Evolutionary conservation across 2,113 vertebrate genomes (phyloP).

Genomic region (Eptesicus fuscus): DNA sequence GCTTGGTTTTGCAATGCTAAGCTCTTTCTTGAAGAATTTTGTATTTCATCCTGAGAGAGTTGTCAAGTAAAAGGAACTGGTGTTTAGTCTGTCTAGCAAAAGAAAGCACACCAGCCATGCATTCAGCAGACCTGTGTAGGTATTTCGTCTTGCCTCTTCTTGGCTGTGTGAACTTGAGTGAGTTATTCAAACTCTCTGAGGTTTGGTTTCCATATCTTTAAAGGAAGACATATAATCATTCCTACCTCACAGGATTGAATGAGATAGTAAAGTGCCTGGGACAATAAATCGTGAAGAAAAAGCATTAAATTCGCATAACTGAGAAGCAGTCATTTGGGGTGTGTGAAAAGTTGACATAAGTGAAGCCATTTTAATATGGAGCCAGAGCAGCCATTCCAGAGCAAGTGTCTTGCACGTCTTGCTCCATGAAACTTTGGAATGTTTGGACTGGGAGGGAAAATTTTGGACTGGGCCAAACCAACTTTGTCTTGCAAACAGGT

Average conservation of each 20-base stretch:
- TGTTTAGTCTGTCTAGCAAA: not conserved
- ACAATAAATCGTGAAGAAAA: not conserved
- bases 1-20: constrained; percentile 40
- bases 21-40: constrained; percentile 49
- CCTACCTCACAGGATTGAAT: not conserved
- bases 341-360: not conserved
- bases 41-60: constrained; percentile 27
- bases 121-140: not conserved
- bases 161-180: not conserved
- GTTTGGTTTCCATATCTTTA: not conserved
- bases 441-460: not conserved
- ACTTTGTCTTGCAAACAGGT: not conserved
- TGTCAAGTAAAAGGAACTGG: not conserved
- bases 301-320: not conserved
- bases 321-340: not conserved
- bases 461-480: not conserved
- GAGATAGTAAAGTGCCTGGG: not conserved
- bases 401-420: not conserved
- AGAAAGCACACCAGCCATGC: not conserved
- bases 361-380: not conserved
- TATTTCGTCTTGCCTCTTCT: not conserved
- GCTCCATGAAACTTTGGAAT: not conserved
- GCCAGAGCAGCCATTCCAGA: not conserved
- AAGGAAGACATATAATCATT: not conserved
- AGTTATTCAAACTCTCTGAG: not conserved